phyloP scores from a whole-genome alignment of 2,888 invertebrate genomes.

The Embidobia sp. region DNA sequence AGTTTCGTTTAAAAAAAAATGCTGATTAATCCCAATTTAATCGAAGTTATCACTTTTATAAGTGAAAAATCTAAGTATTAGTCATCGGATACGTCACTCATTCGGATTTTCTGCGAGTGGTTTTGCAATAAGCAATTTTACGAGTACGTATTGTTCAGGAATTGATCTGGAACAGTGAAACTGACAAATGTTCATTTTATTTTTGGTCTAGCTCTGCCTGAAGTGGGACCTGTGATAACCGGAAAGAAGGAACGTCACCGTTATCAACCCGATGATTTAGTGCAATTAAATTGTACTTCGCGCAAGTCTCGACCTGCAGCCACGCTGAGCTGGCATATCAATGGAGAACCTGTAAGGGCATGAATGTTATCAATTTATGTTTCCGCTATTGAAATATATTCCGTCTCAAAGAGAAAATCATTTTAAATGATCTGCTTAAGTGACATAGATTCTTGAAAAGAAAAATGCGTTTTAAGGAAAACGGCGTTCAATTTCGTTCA shows the following conservation, averaged over 20 bases:
- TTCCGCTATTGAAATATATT: conserved; percentile 39
- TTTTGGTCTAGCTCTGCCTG: conserved; percentile 86
- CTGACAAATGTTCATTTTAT: conserved; percentile 4
- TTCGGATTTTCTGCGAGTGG: too few species aligned
- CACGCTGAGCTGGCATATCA: conserved; percentile 92
- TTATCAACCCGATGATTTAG: conserved; percentile 91
- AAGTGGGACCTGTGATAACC: conserved; percentile 90
- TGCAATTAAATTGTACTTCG: conserved; percentile 92
- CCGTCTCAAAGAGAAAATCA: conserved; percentile 21
- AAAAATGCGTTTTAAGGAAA: background rate
- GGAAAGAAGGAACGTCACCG: conserved; percentile 87
- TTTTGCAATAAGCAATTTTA: too few species aligned
- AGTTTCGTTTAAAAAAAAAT: too few species aligned
- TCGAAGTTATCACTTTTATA: too few species aligned
- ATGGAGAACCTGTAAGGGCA: conserved; percentile 86
- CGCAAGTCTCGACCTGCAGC: conserved; percentile 92
- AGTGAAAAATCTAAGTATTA: too few species aligned
- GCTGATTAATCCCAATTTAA: too few species aligned
- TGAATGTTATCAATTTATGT: conserved; percentile 53
- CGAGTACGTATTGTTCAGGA: too few species aligned
- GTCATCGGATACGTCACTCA: too few species aligned
- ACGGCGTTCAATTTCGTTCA: too few species aligned
- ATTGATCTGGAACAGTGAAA: conserved; percentile 3
- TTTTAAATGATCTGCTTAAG: conserved; percentile 34
- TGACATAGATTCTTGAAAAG: conserved; percentile 1